These are phyloP conservation scores for Eurosta solidaginis DNA, from an alignment of 1,140 invertebrate genomes.

Conservation along the genomic window DNA sequence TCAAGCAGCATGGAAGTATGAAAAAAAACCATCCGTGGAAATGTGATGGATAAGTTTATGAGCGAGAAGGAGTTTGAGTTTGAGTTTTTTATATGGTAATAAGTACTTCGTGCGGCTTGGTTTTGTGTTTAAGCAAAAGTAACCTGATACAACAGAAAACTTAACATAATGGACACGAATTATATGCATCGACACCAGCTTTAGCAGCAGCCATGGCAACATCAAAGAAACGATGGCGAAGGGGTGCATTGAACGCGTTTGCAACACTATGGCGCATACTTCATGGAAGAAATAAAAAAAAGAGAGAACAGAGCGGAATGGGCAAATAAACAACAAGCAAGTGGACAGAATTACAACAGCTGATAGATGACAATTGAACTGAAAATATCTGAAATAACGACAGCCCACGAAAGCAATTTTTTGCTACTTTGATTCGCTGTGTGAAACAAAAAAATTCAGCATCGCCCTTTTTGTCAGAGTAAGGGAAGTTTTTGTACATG, in stretches of 20 bases:
- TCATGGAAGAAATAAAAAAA: not conserved
- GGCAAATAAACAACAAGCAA: not conserved
- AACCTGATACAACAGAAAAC: constrained; percentile 18
- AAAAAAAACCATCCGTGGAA: not conserved
- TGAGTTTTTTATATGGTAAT: not conserved
- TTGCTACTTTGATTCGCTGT: not conserved
- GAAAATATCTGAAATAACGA: not conserved
- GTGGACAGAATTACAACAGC: not conserved
- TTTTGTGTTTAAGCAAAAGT: not conserved
- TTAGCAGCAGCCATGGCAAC: not conserved
- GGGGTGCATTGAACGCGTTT: not conserved
- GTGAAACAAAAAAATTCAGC: not conserved
- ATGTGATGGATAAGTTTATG: not conserved
- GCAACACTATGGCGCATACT: not conserved
- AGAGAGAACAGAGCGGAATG: not conserved
- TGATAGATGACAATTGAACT: not conserved
- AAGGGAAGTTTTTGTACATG: too few relatives aligned
- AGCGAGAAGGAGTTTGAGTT: not conserved
- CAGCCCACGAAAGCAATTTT: not conserved
- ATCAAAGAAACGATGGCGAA: not conserved
- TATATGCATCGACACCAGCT: not conserved
- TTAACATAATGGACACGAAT: constrained; percentile 3
- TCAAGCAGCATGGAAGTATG: not conserved
- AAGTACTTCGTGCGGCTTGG: not conserved
- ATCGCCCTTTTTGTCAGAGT: not conserved